Conservation (phyloP, 1,140 invertebrate genomes). For the Drosophila insularis region DNA sequence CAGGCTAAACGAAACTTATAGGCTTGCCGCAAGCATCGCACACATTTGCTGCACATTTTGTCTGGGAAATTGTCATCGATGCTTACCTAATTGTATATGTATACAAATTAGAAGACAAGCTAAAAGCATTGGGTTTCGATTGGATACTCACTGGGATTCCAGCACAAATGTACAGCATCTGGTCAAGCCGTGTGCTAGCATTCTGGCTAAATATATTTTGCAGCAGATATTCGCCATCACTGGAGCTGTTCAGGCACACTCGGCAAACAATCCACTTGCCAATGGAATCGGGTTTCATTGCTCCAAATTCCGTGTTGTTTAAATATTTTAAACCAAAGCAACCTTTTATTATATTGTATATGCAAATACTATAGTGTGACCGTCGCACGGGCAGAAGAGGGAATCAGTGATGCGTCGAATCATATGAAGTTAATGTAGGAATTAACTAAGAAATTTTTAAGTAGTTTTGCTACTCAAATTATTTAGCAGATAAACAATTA, state of each 20-base stretch:
- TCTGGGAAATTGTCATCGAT: slow-evolving; percentile 68
- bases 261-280: slow-evolving; percentile 85
- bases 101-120: neutral
- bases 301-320: slow-evolving; percentile 10
- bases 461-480: too few relatives aligned
- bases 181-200: slow-evolving; percentile 82
- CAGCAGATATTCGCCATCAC: slow-evolving; percentile 80
- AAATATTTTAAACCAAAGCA: slow-evolving; percentile 5
- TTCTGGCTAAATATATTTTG: slow-evolving; percentile 84
- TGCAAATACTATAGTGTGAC: neutral
- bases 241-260: slow-evolving; percentile 82
- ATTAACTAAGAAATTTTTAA: too few relatives aligned
- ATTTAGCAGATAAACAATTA: too few relatives aligned
- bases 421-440: neutral
- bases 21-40: slow-evolving; percentile 47
- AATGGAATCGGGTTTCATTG: slow-evolving; percentile 61
- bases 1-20: slow-evolving; percentile 69
- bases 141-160: slow-evolving; percentile 55
- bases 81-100: slow-evolving; percentile 44
- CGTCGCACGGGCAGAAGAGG: neutral
- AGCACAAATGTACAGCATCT: slow-evolving; percentile 83
- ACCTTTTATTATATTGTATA: neutral
- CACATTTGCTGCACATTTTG: slow-evolving; percentile 69
- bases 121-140: too few relatives aligned
- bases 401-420: neutral